phyloP scores from a whole-genome alignment of 2,797 vertebrate genomes.

The Parotocinclus haroldoi region DNA sequence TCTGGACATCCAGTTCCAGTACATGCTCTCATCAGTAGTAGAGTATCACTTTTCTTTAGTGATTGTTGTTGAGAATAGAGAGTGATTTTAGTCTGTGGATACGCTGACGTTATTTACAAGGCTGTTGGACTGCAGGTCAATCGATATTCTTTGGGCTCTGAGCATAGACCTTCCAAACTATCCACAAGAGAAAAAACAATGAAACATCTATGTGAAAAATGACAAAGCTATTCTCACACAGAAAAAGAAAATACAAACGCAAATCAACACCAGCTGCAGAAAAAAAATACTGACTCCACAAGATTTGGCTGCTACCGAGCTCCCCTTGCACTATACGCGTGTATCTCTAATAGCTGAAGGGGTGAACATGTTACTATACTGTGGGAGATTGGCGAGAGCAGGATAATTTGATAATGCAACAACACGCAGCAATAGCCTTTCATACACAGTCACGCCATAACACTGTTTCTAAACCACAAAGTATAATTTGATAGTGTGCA shows the following conservation, averaged over 20 bases:
- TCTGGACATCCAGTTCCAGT: constrained; percentile 45
- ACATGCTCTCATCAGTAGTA: constrained; percentile 31
- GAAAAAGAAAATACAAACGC: too few relatives aligned
- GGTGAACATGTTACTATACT: constrained; percentile 20
- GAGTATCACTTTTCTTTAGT: constrained; percentile 31
- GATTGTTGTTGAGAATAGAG: constrained; percentile 15
- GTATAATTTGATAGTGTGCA: too few relatives aligned
- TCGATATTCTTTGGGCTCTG: constrained; percentile 29
- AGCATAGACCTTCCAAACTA: constrained; percentile 17
- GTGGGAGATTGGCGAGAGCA: constrained; percentile 4
- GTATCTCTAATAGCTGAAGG: not conserved
- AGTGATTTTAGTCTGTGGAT: constrained; percentile 25
- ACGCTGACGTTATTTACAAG: constrained; percentile 31
- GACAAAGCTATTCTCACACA: not conserved
- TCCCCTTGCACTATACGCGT: too few relatives aligned
- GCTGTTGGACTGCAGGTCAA: constrained; percentile 34
- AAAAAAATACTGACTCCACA: too few relatives aligned
- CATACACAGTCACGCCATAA: too few relatives aligned
- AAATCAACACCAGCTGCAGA: too few relatives aligned
- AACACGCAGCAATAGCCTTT: too few relatives aligned
- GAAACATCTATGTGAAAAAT: not conserved
- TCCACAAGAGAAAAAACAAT: constrained; percentile 24
- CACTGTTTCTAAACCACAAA: too few relatives aligned
- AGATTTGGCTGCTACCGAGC: too few relatives aligned
- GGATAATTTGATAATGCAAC: not conserved